phyloP scores from a whole-genome alignment of 2,888 invertebrate genomes.

The Drosophila limbata region DNA sequence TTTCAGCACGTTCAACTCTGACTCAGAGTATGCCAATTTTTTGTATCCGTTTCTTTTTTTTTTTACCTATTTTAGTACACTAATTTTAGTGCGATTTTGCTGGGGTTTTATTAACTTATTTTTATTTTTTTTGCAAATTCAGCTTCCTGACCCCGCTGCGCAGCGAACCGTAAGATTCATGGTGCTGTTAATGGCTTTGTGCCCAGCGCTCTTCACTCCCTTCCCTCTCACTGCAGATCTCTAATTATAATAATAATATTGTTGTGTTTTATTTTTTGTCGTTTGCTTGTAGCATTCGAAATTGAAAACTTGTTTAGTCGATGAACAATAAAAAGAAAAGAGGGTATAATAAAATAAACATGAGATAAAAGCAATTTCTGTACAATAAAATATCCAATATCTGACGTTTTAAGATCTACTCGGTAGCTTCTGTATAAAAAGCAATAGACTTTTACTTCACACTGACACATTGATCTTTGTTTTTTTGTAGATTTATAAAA shows the following conservation, averaged over 20 bases:
- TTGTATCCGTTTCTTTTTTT: conserved; percentile 6
- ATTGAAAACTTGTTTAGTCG: conserved; percentile 70
- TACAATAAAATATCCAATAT: conserved; percentile 36
- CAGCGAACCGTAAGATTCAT: conserved; percentile 64
- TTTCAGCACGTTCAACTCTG: conserved; percentile 44
- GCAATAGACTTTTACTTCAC: conserved; percentile 59
- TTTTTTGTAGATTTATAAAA: conserved; percentile 51
- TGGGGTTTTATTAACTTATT: conserved; percentile 26
- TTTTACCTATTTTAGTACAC: conserved; percentile 38
- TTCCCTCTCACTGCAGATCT: conserved; percentile 27
- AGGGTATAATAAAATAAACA: conserved; percentile 15
- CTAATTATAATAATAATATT: conserved; percentile 75
- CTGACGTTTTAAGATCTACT: conserved; percentile 44
- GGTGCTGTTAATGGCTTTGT: conserved; percentile 65
- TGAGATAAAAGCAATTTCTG: conserved; percentile 35
- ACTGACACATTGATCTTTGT: conserved; percentile 72
- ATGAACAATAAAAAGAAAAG: conserved; percentile 13
- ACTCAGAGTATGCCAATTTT: conserved; percentile 22
- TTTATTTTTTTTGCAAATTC: conserved; percentile 48
- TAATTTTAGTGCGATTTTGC: conserved; percentile 50
- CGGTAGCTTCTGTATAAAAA: conserved; percentile 55
- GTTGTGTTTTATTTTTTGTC: conserved; percentile 46
- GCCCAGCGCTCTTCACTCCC: conserved; percentile 27
- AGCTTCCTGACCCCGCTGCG: conserved; percentile 73
- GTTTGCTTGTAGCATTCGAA: too few species aligned